phyloP scores from a whole-genome alignment of 1,140 invertebrate species.

The Philotrypesis tridentata region DNA sequence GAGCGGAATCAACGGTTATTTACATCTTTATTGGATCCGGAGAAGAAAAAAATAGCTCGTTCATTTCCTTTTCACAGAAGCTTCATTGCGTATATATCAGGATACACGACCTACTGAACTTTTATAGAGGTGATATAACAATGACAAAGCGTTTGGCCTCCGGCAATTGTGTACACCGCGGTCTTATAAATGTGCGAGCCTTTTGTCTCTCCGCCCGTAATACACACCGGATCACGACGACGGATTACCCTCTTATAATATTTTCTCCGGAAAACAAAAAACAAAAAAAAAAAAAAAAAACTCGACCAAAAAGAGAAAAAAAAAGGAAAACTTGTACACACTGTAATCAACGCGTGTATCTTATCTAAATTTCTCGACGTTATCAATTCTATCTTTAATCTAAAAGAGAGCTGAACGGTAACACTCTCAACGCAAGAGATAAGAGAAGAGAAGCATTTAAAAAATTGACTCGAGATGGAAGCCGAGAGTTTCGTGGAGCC shows the following conservation, averaged over 20 bases:
- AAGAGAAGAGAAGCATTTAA: no score
- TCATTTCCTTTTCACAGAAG: no score
- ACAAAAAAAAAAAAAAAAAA: no score
- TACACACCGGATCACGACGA: no score
- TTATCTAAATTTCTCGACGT: background rate
- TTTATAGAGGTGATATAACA: background rate
- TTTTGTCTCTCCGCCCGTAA: no score
- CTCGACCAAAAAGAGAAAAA: no score
- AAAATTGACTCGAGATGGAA: background rate
- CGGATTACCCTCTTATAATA: no score
- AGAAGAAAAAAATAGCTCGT: background rate
- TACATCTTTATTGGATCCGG: background rate
- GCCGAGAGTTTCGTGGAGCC: no score
- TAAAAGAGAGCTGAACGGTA: no score
- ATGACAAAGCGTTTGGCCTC: slow-evolving; percentile 1
- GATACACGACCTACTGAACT: background rate
- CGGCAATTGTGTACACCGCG: background rate
- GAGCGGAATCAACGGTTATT: background rate
- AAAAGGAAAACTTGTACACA: no score
- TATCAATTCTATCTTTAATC: background rate
- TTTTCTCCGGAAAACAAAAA: no score
- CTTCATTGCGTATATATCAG: background rate
- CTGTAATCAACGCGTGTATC: background rate
- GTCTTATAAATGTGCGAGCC: background rate
- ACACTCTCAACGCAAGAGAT: no score